A percentile compares a stretch with the other conserved stretches of the same genome.
These are phyloP conservation scores for Harpagifer antarcticus DNA, from an alignment of 2,797 vertebrate species.

Conservation along the genomic window DNA sequence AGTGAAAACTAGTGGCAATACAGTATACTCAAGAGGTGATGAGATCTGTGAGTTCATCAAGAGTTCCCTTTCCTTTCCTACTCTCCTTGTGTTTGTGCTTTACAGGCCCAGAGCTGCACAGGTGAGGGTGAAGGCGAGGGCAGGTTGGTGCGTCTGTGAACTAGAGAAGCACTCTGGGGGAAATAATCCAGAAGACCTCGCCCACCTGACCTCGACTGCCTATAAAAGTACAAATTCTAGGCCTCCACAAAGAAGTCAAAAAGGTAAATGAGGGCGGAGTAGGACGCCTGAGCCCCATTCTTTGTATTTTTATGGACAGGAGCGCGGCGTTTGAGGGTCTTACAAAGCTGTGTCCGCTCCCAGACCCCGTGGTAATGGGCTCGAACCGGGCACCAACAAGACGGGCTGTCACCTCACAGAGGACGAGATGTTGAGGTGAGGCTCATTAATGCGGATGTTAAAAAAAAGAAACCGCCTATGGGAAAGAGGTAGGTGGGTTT, in stretches of 20 bases:
- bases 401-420: slow-evolving; percentile 66
- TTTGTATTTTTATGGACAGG: slow-evolving; percentile 80
- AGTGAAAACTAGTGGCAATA: slow-evolving; percentile 54
- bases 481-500: slow-evolving; percentile 63
- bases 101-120: slow-evolving; percentile 75
- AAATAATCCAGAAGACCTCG: slow-evolving; percentile 74
- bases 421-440: slow-evolving; percentile 72
- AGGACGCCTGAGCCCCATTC: slow-evolving; percentile 48
- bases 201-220: slow-evolving; percentile 78
- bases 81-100: slow-evolving; percentile 64
- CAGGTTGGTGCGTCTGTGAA: slow-evolving; percentile 70
- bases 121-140: slow-evolving; percentile 81
- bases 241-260: slow-evolving; percentile 70
- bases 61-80: slow-evolving; percentile 37
- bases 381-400: slow-evolving; percentile 64
- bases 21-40: slow-evolving; percentile 66
- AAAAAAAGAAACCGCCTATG: slow-evolving; percentile 69
- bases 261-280: slow-evolving; percentile 73
- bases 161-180: slow-evolving; percentile 72
- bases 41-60: slow-evolving; percentile 77
- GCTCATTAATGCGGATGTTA: slow-evolving; percentile 80
- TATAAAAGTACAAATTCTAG: slow-evolving; percentile 76
- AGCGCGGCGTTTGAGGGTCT: slow-evolving; percentile 67
- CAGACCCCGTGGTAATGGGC: slow-evolving; percentile 77
- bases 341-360: slow-evolving; percentile 64